These are phyloP conservation scores for Microcebus tavaratra DNA, from an alignment of 2,113 vertebrate species.

Conservation along the genomic window DNA sequence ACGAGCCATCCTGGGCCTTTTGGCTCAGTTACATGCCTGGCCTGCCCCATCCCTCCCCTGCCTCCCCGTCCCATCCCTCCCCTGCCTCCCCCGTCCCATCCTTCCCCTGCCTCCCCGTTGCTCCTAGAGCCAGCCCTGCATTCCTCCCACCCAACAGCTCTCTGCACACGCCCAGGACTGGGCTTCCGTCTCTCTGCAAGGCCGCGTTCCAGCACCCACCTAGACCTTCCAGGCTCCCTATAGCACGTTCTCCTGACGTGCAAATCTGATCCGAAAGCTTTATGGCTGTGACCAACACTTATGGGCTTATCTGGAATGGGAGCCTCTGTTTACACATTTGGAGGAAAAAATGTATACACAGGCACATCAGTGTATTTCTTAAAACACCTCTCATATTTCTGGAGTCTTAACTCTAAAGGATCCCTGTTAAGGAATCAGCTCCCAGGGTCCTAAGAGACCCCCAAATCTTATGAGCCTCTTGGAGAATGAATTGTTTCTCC, in stretches of 20 bases:
- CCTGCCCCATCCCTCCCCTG: fast-evolving
- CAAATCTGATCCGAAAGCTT: background rate
- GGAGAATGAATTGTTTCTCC: background rate
- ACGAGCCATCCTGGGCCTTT: background rate
- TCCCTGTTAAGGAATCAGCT: background rate
- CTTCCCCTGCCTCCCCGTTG: fast-evolving
- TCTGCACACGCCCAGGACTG: fast-evolving
- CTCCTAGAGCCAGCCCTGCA: no score
- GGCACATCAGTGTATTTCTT: background rate
- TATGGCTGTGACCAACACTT: background rate
- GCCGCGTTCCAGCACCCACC: background rate
- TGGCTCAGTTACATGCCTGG: background rate
- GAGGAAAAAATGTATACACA: background rate
- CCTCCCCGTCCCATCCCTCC: background rate
- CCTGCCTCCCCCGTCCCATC: fast-evolving
- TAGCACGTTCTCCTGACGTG: background rate
- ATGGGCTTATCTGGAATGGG: background rate
- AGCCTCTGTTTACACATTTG: background rate
- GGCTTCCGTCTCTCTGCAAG: background rate
- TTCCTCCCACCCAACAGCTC: background rate
- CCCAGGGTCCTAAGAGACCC: background rate
- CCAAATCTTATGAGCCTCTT: background rate
- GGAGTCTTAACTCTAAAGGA: background rate
- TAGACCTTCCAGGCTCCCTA: background rate
- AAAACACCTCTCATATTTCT: background rate